Base-by-base conservation (phyloP, 2,888 invertebrate species). In the Antheraea assamensis region DNA sequence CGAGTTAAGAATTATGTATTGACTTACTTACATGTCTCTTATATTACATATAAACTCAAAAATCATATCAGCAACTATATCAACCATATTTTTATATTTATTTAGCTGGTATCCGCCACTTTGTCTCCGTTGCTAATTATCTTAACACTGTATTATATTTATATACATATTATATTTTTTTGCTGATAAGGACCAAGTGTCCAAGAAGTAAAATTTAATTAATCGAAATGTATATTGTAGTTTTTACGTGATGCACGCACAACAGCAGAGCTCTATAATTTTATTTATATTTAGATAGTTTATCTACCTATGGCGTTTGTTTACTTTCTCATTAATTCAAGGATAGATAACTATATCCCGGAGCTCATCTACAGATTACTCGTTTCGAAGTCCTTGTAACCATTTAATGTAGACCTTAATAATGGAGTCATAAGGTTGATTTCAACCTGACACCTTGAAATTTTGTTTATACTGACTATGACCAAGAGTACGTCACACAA, bases 311-410 rank as follows among this genome's bases (percentile, higher is more conserved):
- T 72, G n/a, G 52, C 55, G 66, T 17, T 27, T 70, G 55, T 73
- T 73, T 73, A 42, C 68, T 24, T 42, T 55, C 27, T 30, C 55
- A 58, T 73, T 58, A 17, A 35, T 58, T 73, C 73, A 70, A 73
- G 70, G 58, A n/a, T 27, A 47, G 55, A 58, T 73, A 70, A 73
- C 47, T n/a, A 66, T 72, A 68, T 66, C 52, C 72, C 68, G 21
- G 19, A 49, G 70, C 30, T 72, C 24, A 73, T 49, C 77, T 75
- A 30, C 42, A 61, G 58, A 42, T 73, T 61, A 70, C 42, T 17
- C 19, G 31, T 13, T 13, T 73, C 58, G 55, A 61, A 47, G 42
- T 35, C n/a, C 68, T 35, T 68, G 68, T 35, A n/a, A 3, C 68
- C 3, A 68, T n/a, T 68, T 21, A 72, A 47, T 42, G 35, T 17